Conservation (phyloP, 2,113 vertebrate genomes). For the Osmerus mordax region DNA sequence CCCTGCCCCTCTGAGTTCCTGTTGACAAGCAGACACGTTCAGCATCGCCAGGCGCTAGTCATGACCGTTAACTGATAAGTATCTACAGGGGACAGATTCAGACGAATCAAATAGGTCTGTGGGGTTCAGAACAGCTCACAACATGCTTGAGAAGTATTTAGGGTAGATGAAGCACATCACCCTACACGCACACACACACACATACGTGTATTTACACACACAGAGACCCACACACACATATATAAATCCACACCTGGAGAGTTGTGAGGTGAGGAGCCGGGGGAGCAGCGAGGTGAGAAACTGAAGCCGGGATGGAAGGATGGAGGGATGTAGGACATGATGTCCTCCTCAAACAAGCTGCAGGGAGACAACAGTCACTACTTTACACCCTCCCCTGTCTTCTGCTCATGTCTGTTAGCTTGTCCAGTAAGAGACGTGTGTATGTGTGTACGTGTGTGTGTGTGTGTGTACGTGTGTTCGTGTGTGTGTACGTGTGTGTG, state of each 20-base stretch:
- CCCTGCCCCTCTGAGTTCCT: constrained; percentile 85
- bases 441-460: no score
- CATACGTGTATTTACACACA: neutral
- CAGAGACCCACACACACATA: constrained; percentile 14
- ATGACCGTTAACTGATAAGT: no score
- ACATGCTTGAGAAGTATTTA: no score
- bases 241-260: constrained; percentile 76
- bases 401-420: no score
- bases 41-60: neutral
- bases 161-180: no score
- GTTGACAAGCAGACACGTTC: constrained; percentile 13
- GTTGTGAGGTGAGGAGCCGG: constrained; percentile 86
- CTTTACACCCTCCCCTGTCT: no score
- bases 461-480: no score
- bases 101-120: no score
- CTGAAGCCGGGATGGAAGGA: constrained; percentile 85
- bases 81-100: no score
- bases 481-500: no score
- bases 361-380: neutral
- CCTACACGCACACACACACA: neutral
- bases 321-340: constrained; percentile 85
- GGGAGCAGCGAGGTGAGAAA: constrained; percentile 87
- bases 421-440: no score
- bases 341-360: constrained; percentile 91
- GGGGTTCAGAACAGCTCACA: no score